Base-by-base conservation (phyloP, 2,888 invertebrate genomes). In the Cheilosia variabilis region DNA sequence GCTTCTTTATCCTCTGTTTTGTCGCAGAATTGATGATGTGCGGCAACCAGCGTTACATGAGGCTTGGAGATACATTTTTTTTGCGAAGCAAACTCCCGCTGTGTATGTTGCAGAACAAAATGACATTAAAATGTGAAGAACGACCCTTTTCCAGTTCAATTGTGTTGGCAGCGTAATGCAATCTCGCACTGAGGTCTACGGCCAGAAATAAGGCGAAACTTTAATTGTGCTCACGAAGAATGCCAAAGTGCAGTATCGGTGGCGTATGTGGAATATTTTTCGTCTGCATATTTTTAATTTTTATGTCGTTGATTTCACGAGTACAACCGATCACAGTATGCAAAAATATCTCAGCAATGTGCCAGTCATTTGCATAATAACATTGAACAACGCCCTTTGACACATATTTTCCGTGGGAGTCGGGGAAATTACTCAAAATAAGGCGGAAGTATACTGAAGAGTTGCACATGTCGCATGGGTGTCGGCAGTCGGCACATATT, bases 1-100 rank as follows among this genome's bases (percentile, higher is more conserved):
- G 4, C 15, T 72, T 41, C 22, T 63, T 37, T 81, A 69, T 71
- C 24, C 45, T n/a, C 24, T 45, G 69, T 66, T 65, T 52, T 65
- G 76, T 53, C 47, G 53, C 60, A 82, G 43, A 77, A 78, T 62
- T 71, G 71, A 72, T 72, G 60, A 71, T 72, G 47, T 78, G 53
- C 50, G 50, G 55, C 66, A 53, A 19, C 17, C 47, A 45, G 55
- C 10, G 45, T 47, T 55, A 45, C 63, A 73, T 37, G 47, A 37
- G 47, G 50, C n/a, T 57, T 10, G 47, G 58, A 52, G 24, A 53
- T 69, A 19, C 41, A 31, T 53, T 50, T 55, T 47, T 37, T 45
- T 19, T 62, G n/a, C 31, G n/a, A n/a, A 47, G 47, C 19, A 50
- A 10, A 55, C 57, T 15, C 75, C 57, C 63, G 43, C 37, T 37